A percentile compares a stretch with the other conserved stretches of the same genome.
Conservation (phyloP, 2,113 vertebrate species). For the Solenodon paradoxus region DNA sequence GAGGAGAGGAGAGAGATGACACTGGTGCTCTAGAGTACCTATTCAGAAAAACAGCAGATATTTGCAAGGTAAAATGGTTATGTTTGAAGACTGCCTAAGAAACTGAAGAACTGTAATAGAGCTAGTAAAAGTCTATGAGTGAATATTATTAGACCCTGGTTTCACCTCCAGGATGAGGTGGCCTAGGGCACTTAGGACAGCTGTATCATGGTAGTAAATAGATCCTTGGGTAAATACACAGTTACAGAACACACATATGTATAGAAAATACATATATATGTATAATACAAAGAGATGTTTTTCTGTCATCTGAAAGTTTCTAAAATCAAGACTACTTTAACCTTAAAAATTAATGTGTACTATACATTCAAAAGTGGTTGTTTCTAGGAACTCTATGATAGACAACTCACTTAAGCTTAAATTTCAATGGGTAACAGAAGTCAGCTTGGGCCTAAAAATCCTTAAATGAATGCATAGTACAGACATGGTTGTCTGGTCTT, state of each 20-base stretch:
- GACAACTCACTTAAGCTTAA: not conserved
- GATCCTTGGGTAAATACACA: no score
- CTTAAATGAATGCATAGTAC: not conserved
- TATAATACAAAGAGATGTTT: conserved; percentile 1
- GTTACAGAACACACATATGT: not conserved
- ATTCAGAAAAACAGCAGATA: not conserved
- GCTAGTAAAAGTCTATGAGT: not conserved
- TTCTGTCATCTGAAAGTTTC: conserved; percentile 22
- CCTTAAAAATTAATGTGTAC: conserved; percentile 14
- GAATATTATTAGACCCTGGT: conserved; percentile 1
- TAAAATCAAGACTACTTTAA: conserved; percentile 17
- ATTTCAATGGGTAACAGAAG: conserved; percentile 26
- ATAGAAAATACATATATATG: not conserved
- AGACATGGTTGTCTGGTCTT: conserved; percentile 10
- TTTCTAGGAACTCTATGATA: not conserved
- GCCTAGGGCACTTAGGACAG: not conserved
- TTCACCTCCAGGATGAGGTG: not conserved
- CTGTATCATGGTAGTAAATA: not conserved
- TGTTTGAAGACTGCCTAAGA: not conserved
- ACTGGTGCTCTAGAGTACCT: not conserved
- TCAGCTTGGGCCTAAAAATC: not conserved
- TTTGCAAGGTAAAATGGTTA: not conserved
- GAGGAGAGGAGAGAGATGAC: not conserved
- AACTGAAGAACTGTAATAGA: not conserved
- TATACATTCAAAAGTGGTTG: conserved; percentile 18